A percentile compares a stretch with the other conserved stretches of the same genome.
Conservation (phyloP, 2,113 vertebrate genomes). For the Bos javanicus region DNA sequence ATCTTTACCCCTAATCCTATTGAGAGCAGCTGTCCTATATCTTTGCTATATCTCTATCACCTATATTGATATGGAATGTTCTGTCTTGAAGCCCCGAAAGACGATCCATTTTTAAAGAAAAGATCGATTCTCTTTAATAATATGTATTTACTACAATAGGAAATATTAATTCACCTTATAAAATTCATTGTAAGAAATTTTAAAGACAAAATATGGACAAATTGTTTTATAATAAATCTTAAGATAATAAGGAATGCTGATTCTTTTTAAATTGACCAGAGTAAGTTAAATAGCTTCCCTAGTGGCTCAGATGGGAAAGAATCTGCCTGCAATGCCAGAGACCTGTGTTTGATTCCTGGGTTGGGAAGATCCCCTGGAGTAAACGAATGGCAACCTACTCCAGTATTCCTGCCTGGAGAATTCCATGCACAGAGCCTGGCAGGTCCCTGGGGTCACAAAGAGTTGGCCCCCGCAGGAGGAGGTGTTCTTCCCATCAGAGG, state of each 20-base stretch:
- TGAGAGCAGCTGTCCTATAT: not conserved
- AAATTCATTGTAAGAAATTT: conserved; percentile 5
- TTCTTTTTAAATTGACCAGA: conserved; percentile 1
- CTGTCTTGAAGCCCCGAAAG: not conserved
- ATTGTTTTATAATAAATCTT: not conserved
- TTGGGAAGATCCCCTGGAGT: not conserved
- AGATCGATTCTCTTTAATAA: not conserved
- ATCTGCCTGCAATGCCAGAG: not conserved
- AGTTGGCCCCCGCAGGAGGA: not conserved
- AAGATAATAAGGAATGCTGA: not conserved
- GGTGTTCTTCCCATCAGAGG: not conserved
- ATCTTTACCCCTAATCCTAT: not conserved
- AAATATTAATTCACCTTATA: conserved; percentile 1
- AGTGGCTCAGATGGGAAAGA: not conserved
- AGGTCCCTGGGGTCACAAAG: not conserved
- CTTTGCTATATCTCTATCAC: not conserved
- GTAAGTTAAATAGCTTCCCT: not conserved
- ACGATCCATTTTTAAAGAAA: not conserved
- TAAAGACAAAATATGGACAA: not conserved
- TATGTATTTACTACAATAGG: not conserved
- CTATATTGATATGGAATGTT: not conserved
- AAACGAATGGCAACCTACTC: not conserved
- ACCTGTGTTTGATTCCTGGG: not conserved
- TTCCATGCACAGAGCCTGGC: not conserved
- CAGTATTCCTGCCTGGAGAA: not conserved